phyloP scores from a whole-genome alignment of 2,797 vertebrate genomes.

The Martes flavigula region DNA sequence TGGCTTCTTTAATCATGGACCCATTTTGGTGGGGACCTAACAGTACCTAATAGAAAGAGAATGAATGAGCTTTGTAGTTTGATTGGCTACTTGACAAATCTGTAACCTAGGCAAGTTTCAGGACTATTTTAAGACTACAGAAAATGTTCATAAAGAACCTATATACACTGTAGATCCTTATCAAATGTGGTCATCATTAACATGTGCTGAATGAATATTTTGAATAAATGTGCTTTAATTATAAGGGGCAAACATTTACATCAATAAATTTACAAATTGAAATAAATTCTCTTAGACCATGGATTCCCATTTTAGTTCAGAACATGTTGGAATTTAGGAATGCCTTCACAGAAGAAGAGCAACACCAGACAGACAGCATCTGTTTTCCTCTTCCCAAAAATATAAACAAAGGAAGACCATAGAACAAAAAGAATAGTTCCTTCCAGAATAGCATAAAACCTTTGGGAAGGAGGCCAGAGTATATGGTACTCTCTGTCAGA shows the following conservation, averaged over 20 bases:
- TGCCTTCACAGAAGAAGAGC: not conserved
- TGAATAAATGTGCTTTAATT: not conserved
- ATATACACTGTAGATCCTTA: not conserved
- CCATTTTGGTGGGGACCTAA: no score
- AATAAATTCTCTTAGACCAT: not conserved
- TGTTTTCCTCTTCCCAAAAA: not conserved
- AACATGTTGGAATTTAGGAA: not conserved
- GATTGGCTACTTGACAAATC: not conserved
- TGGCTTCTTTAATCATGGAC: no score
- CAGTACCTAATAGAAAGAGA: not conserved
- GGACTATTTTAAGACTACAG: not conserved
- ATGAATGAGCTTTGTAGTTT: not conserved
- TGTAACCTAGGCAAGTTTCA: not conserved
- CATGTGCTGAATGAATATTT: not conserved
- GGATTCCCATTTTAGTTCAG: not conserved
- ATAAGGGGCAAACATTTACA: not conserved
- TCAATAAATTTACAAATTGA: not conserved
- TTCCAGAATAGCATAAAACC: not conserved
- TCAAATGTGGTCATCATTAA: not conserved
- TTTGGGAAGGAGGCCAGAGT: not conserved
- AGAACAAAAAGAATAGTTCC: not conserved
- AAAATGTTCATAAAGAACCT: not conserved
- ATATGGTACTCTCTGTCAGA: not conserved
- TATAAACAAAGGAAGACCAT: not conserved
- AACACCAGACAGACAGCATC: not conserved